phyloP scores from a whole-genome alignment of 2,888 invertebrate species.

The Dryadula phaetusa region DNA sequence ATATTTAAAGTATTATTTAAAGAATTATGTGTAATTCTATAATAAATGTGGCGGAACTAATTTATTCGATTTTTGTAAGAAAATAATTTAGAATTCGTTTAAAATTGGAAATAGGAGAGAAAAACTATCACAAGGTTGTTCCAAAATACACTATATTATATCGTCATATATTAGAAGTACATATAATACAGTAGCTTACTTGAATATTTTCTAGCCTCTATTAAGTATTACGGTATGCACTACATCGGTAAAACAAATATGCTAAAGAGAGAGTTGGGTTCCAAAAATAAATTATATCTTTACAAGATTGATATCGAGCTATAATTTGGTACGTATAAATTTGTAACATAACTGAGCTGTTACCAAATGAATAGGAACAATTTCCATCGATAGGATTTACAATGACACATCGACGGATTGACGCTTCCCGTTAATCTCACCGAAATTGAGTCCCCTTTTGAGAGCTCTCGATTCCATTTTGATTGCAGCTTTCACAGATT shows the following conservation, averaged over 20 bases:
- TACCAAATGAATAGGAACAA: conserved; percentile 57
- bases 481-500: conserved; percentile 52
- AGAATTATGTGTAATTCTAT: no score
- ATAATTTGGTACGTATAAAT: not conserved
- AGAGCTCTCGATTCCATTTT: conserved; percentile 51
- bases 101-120: no score
- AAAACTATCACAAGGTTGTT: no score
- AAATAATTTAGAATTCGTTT: no score
- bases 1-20: no score
- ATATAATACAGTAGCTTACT: no score
- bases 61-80: no score
- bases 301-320: not conserved
- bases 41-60: no score
- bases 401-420: conserved; percentile 57
- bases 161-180: no score
- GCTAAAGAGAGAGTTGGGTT: not conserved
- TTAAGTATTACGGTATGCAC: not conserved
- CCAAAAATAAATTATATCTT: not conserved
- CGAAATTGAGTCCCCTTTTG: conserved; percentile 60
- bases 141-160: no score
- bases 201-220: no score
- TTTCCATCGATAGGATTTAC: conserved; percentile 63
- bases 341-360: conserved; percentile 21
- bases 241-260: not conserved
- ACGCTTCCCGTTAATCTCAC: conserved; percentile 63